These are phyloP conservation scores for Troides helena DNA, from an alignment of 2,888 invertebrate genomes.

Conservation along the genomic window DNA sequence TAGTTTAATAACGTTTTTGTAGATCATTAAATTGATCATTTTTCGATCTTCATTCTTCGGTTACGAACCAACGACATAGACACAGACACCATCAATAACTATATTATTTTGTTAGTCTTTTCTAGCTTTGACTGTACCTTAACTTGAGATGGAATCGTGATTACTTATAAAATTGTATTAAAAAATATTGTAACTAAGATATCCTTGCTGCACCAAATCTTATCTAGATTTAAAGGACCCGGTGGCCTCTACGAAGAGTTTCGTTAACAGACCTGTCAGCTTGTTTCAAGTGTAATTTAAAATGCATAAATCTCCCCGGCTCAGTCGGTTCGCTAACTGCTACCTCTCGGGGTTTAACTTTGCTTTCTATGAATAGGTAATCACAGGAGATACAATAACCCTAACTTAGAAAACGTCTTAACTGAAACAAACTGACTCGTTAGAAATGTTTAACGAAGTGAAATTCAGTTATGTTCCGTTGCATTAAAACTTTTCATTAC, in stretches of 20 bases:
- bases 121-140: too few relatives aligned
- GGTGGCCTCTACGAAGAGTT: constrained; percentile 30
- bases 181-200: neutral
- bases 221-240: neutral
- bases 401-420: constrained; percentile 31
- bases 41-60: too few relatives aligned
- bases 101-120: too few relatives aligned
- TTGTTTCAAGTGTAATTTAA: constrained; percentile 62
- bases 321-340: constrained; percentile 63
- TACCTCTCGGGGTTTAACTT: constrained; percentile 68
- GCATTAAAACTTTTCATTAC: neutral
- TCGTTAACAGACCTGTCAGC: constrained; percentile 18
- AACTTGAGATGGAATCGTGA: too few relatives aligned
- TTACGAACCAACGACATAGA: too few relatives aligned
- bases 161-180: too few relatives aligned
- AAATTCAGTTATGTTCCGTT: neutral
- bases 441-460: neutral
- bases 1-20: too few relatives aligned
- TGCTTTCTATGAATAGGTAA: constrained; percentile 74
- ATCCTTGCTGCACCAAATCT: neutral
- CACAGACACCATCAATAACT: too few relatives aligned
- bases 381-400: constrained; percentile 51
- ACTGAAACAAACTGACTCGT: constrained; percentile 7
- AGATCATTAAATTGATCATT: too few relatives aligned
- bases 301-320: constrained; percentile 74